Evolutionary conservation across 2,797 vertebrate species (phyloP), one percentile per base, ranked within the genome.

Genomic region (Pogoniulus pusillus): DNA sequence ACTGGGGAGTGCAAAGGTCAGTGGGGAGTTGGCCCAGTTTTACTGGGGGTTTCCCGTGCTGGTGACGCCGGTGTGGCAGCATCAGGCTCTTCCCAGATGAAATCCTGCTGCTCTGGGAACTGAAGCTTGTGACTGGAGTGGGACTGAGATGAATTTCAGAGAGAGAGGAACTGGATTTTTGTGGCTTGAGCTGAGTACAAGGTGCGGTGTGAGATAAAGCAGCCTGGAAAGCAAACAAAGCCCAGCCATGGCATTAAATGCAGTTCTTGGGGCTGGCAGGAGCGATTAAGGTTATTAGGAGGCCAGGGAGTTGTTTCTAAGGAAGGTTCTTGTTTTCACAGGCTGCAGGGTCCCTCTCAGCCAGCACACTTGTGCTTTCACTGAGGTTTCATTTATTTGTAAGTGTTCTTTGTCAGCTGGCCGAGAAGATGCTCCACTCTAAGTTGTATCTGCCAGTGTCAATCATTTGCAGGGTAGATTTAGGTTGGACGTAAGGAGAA

Each of bases 251-350:
- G 74, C 86, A 35, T 81, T 84, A 76, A 75, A 87, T 87, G 71
- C 65, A 78, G 51, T 69, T 76, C 91, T 92, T 51, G 93, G 49
- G 79, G 85, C 86, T 8, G 16, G 41, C 7, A 1, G 76, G 63
- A 93, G 91, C 1, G 23, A 84, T 94, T 93, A 92, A 87, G 85
- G 82, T 90, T 90, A 86, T 90, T 84, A 89, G 85, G 85, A 95
- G 82, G 85, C 82, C 7, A 0, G 64, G 82, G 82, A 18, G 9
- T 72, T 57, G 69, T 85, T 95, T 85, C 87, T 85, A 43, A 75
- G 90, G 82, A 69, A 91, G 90, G 39, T 73, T 87, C 76, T 89
- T 94, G 85, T 76, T 92, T 94, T 87, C 63, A 45, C 70, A 84
- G 87, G 12, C 82, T 68, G 41, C 66, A 63, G 85, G 89, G 72